phyloP scores from a whole-genome alignment of 2,113 vertebrate species.

The Sander lucioperca region DNA sequence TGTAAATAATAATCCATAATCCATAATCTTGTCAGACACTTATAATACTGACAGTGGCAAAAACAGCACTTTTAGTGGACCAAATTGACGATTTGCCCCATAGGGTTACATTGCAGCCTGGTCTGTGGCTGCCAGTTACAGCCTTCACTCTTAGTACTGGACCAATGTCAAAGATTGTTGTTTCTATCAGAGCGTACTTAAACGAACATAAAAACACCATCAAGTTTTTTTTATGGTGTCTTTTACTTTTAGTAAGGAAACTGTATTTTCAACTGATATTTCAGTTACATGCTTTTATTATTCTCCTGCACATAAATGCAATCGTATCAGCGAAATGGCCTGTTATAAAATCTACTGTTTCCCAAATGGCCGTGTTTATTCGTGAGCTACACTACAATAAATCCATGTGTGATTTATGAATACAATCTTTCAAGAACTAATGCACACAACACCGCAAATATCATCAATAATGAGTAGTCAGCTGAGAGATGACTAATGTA shows the following conservation, averaged over 20 bases:
- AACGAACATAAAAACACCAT: background rate
- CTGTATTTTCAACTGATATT: background rate
- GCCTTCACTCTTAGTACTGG: too few relatives aligned
- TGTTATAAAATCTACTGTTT: background rate
- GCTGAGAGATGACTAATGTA: conserved; percentile 15
- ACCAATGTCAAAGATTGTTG: too few relatives aligned
- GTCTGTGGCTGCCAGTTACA: too few relatives aligned
- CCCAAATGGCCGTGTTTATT: conserved; percentile 2
- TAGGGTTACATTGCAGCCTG: too few relatives aligned
- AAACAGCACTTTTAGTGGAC: too few relatives aligned
- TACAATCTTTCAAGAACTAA: conserved; percentile 19
- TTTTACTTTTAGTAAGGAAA: background rate
- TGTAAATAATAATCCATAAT: too few relatives aligned
- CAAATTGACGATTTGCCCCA: too few relatives aligned
- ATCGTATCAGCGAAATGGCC: background rate
- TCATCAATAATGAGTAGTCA: conserved; percentile 10
- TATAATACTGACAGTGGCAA: too few relatives aligned
- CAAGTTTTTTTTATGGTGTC: background rate
- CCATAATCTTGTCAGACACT: too few relatives aligned
- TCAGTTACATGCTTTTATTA: background rate
- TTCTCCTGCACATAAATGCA: background rate
- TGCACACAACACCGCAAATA: conserved; percentile 21
- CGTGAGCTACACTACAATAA: conserved; percentile 15
- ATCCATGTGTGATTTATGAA: conserved; percentile 36
- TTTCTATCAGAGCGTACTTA: background rate